Base-by-base conservation (phyloP, 2,113 vertebrate genomes). In the Boleophthalmus pectinirostris region DNA sequence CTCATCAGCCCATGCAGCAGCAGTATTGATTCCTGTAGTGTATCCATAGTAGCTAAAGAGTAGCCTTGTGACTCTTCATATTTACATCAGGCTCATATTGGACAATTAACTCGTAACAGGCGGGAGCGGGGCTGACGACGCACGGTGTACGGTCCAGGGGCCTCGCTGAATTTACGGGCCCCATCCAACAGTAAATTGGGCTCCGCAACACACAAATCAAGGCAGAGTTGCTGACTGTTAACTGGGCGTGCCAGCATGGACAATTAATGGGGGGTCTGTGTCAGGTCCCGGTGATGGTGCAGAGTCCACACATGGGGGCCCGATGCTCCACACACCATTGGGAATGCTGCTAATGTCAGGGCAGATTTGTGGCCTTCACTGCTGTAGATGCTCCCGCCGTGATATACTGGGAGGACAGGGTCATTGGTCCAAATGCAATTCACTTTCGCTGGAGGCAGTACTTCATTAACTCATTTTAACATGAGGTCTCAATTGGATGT, bases 171-270 rank as follows among this genome's bases (percentile, higher is more conserved):
- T 92, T 87, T 86, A 90, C 86, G 86, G 87, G 85, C 56, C 51
- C 6, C 24, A 43, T 82, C 83, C 81, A 81, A 70, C 77, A 21
- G 58, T 87, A 84, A 61, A 79, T 90, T 79, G 81, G 73, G 81
- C 67, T 70, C 80, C 66, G 87, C 86, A 81, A 79, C 63, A 69
- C 85, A 91, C 91, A 94, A 93, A 93, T 93, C 92, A 90, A 24
- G 58, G 38, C 72, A 90, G 86, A 92, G 84, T 89, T 92, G 93
- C 93, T 94, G 91, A 94, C 90, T 89, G 89, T 79, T 88, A 86
- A 78, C 80, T 74, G 80, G 80, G 72, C 51, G 70, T 77, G 86
- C 82, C 86, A 85, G 79, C 77, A 83, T 75, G 84, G 87, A 79
- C 89, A 69, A 86, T 92, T 93, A 90, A 93, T 91, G 89, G 76